Evolutionary conservation across 2,113 vertebrate species (phyloP).

Genomic region (Pyxicephalus adspersus): DNA sequence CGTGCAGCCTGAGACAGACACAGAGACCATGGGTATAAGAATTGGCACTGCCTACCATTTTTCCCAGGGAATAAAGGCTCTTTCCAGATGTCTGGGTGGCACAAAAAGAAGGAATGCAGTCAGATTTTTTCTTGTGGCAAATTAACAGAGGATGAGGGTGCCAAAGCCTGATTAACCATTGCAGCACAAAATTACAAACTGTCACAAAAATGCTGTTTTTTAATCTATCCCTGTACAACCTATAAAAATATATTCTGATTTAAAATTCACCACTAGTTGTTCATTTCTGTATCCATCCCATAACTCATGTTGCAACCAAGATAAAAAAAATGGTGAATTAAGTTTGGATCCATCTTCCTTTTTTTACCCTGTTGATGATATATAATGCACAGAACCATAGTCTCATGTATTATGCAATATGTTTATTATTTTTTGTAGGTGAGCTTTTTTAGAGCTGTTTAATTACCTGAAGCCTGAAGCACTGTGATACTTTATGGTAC

Average conservation of each 20-base stretch:
- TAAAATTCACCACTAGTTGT: too few relatives aligned
- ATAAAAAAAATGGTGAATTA: too few relatives aligned
- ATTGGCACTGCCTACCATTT: constrained; percentile 51
- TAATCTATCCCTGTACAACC: too few relatives aligned
- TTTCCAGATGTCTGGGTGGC: constrained; percentile 55
- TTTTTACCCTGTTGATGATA: too few relatives aligned
- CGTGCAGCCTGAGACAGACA: constrained; percentile 41
- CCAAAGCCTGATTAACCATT: constrained; percentile 47
- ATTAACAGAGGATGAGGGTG: constrained; percentile 38
- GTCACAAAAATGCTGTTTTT: neutral
- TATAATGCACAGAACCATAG: too few relatives aligned
- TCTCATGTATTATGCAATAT: too few relatives aligned
- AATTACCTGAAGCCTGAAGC: neutral
- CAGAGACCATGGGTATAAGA: constrained; percentile 41
- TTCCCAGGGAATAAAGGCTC: constrained; percentile 54
- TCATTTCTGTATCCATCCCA: too few relatives aligned
- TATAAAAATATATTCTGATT: too few relatives aligned
- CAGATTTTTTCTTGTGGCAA: constrained; percentile 51
- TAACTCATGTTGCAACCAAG: too few relatives aligned
- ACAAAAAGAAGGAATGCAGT: constrained; percentile 55
- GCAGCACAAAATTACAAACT: constrained; percentile 2
- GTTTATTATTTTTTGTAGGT: neutral
- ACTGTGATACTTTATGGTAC: neutral
- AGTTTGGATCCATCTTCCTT: too few relatives aligned
- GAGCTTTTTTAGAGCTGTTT: neutral